Base-by-base conservation (phyloP, 2,113 vertebrate species). In the Morone chrysops region DNA sequence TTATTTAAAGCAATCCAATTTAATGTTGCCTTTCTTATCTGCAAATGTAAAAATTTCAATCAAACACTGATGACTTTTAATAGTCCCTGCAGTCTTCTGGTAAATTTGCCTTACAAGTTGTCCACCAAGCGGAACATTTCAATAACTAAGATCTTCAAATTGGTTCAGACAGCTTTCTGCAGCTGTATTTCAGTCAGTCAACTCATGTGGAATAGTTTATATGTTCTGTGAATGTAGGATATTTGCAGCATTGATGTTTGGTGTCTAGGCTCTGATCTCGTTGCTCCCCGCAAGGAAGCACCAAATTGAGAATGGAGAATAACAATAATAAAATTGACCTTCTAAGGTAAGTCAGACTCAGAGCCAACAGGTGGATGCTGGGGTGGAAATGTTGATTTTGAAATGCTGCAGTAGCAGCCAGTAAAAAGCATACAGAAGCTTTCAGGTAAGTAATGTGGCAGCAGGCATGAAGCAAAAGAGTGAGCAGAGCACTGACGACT, bases 41-140 rank as follows among this genome's bases (percentile, higher is more conserved):
- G 7, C 4, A 80, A 31, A 73, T 54, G 4, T n/a, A n/a, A 14
- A 40, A 47, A 45, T 57, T 10, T 9, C 8, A 14, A 66, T 60
- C 25, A 68, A 82, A 81, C 50, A 10, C 41, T 20, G 31, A 16
- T 70, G 59, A 82, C 80, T 73, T 80, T 78, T 47, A 67, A 4
- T 12, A 25, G 36, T 51, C 75, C 47, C 69, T 51, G 48, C 60
- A 75, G 36, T 67, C n/a, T 67, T 66, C 80, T 70, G 62, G 70
- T 75, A 68, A 57, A 81, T 86, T 57, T 74, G 43, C 11, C 70
- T 77, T 56, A 73, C 48, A 66, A 72, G 63, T 75, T 65, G 69
- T 81, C 75, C 65, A 72, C 75, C 59, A 36, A 86, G 83, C 78
- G 78, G 80, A 86, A 91, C 40, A 75, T 87, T 53, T 78, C 45